Conservation (phyloP, 2,113 vertebrate species). For the Falco punctatus region DNA sequence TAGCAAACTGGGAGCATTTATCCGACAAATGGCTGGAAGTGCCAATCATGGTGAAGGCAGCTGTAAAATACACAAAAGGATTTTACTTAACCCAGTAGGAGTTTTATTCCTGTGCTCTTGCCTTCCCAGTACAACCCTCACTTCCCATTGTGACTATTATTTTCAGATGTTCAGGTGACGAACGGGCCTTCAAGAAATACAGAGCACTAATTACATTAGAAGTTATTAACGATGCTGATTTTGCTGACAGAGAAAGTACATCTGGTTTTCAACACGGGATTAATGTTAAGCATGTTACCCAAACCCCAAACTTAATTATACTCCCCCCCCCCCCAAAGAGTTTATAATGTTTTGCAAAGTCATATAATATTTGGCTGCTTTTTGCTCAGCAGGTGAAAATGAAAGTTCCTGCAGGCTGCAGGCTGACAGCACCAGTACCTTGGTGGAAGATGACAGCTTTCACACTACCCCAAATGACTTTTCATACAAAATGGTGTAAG, state of each 20-base stretch:
- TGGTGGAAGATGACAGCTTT: not conserved
- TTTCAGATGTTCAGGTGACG: not conserved
- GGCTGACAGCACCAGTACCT: not conserved
- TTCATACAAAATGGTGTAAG: not conserved
- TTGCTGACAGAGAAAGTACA: not conserved
- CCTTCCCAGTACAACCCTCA: not conserved
- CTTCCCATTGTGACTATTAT: not conserved
- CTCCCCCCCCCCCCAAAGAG: not conserved
- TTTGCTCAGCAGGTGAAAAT: not conserved
- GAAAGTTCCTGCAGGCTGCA: not conserved
- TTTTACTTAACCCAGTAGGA: not conserved
- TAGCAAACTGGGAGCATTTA: conserved; percentile 97
- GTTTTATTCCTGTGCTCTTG: not conserved
- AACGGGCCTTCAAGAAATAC: not conserved
- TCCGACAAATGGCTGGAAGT: conserved; percentile 97
- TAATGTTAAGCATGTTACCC: not conserved
- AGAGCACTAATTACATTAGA: not conserved
- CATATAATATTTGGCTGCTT: not conserved
- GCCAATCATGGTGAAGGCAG: conserved; percentile 99
- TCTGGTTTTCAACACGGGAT: not conserved
- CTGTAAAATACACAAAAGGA: conserved; percentile 71
- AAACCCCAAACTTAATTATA: not conserved
- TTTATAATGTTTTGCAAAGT: not conserved
- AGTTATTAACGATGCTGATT: not conserved
- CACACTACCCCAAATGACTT: not conserved